Evolutionary conservation across 1,140 invertebrate species (phyloP), one percentile per base, ranked within the genome.

Genomic region (Pseudachorutes palmiensis): DNA sequence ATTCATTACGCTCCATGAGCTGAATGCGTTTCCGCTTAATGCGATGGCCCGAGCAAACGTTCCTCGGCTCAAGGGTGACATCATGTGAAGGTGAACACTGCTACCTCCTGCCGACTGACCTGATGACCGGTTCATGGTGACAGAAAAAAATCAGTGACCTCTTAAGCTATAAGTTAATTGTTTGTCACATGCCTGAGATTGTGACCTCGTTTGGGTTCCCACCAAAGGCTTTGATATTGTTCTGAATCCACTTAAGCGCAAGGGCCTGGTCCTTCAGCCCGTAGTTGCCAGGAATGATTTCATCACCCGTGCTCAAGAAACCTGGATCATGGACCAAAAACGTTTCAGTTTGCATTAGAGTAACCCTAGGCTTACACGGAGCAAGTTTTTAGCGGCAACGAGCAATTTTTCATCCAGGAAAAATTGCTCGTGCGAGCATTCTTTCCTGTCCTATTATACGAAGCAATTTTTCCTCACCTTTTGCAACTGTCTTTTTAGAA

Each of bases 231-330:
- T 31, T 2, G 2, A 41, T 68, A 30, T 63, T 63, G 16, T 63
- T 24, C 9, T 51, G 48, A 5, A 66, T 31, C 66, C 68, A 69
- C 62, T 55, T 62, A n/a, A 69, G 14, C 16, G 68, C 68, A 19
- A 69, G 45, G 1, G 60, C 58, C 58, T 69, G 68, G 33, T 69
- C 68, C 31, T 69, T 69, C 14, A 69, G 29, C 2, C 68, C 68
- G 31, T 62, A 57, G 31, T 69, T 69, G 9, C 64, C 68, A 0
- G 68, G 68, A 31, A 31, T 41, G 1, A 26, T 31, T n/a, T 26
- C 1, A 22, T 69, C 68, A 19, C 64, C 68, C 9, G 60, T 66
- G 31, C 64, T 66, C 63, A 69, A 30, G 30, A 69, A 69, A 1
- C 68, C 68, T 66, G 29, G 24, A 55, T 14, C 5, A 24, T 5